Base-by-base conservation (phyloP, 2,888 invertebrate species). In the Himalopsyche japonica region DNA sequence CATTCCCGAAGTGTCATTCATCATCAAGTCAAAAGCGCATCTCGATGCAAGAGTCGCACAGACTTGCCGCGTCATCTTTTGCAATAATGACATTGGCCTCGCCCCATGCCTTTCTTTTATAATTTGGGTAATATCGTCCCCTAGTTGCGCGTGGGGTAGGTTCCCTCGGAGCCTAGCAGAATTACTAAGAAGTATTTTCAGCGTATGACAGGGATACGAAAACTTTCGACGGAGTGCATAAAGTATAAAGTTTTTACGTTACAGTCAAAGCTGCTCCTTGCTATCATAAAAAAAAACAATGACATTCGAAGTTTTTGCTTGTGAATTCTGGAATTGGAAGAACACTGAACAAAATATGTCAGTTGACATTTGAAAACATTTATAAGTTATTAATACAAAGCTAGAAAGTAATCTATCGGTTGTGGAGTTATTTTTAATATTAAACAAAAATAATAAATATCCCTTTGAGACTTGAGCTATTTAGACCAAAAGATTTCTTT, bases 61-160 rank as follows among this genome's bases (percentile, higher is more conserved):
- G 34, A 49, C 32, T 37, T 81, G 83, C 81, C 47, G 80, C 81
- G 79, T 83, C 81, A 84, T 83, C 81, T 78, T 48, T 57, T 70
- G 76, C 64, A 78, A 64, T 86, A 86, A 86, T 86, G 86, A 85
- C 85, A 83, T 83, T 82, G 86, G 85, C 80, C 48, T 77, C 80
- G 82, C 80, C 79, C 80, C 47, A 47, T 79, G 84, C 85, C 79
- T 81, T 86, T 86, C 82, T 84, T 78, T 70, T 64, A 80, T 86
- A 86, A 86, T 86, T 86, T 86, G 84, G 85, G 86, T 84, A 86
- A 86, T 86, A 86, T 82, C 84, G 83, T 81, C 84, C 84, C 86
- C 85, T 80, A 82, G 43, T 47, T 34, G 32, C 79, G 34, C 32
- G n/a, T 70, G 78, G 84, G 79, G 70, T 34, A 32, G 32, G 32